These are phyloP conservation scores for Pollimyrus isidori DNA, from an alignment of 2,113 vertebrate genomes.

Conservation along the genomic window DNA sequence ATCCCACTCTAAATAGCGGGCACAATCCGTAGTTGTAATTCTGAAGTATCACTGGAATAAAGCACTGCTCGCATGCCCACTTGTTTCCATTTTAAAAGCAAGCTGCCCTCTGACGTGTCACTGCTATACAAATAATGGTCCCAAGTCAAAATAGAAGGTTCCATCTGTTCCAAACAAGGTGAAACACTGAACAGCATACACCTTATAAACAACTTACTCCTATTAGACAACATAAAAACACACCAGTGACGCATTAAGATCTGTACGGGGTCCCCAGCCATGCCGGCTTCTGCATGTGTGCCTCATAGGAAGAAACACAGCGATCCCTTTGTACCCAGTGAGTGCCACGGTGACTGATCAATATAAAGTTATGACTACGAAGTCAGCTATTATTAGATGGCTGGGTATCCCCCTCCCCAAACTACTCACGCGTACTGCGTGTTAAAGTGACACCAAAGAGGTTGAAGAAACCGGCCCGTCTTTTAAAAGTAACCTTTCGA, in stretches of 20 bases:
- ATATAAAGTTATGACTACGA: not conserved
- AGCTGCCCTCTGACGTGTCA: not conserved
- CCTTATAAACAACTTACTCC: not conserved
- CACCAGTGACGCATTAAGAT: not conserved
- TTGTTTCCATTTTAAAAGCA: not conserved
- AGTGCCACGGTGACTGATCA: not conserved
- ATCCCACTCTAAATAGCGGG: not conserved
- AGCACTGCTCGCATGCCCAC: not conserved
- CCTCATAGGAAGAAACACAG: not conserved
- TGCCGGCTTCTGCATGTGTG: not conserved
- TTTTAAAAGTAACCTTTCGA: conserved; percentile 1
- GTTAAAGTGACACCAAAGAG: not conserved
- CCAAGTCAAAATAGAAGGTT: not conserved
- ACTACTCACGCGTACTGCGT: not conserved
- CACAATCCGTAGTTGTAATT: not conserved
- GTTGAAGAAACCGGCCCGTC: not conserved
- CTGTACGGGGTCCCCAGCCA: not conserved
- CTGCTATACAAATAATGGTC: not conserved
- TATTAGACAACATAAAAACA: not conserved
- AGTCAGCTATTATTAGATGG: not conserved
- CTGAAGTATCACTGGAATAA: not conserved
- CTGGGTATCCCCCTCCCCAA: not conserved
- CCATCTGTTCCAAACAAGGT: not conserved
- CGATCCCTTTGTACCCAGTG: not conserved
- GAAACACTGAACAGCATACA: not conserved